Base-by-base conservation (phyloP, 2,113 vertebrate species). In the Amphiprion ocellaris region DNA sequence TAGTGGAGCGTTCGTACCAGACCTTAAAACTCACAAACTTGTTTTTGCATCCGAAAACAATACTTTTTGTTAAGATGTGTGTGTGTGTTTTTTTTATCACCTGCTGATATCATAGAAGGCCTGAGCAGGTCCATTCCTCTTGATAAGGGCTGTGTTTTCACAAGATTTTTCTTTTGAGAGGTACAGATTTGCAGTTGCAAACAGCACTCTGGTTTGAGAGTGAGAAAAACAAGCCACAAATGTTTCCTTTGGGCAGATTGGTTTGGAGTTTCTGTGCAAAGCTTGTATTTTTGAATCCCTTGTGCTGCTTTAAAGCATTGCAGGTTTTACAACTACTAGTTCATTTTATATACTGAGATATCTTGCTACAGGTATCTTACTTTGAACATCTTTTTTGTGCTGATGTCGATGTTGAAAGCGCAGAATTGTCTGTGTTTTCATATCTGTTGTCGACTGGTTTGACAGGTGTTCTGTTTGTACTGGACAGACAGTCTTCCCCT, bases 401-500 rank as follows among this genome's bases (percentile, higher is more conserved):
- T 68, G 58, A 52, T 75, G n/a, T 71, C 52, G 10, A 60, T 63
- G 33, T 55, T 53, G 26, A 47, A 50, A 24, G 46, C 55, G 16
- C 7, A 39, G 49, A 61, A 70, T 78, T 30, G 63, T 86, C 56
- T 23, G 17, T 41, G 33, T 71, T 11, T 54, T 15, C 50, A 14
- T 46, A 17, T 56, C 10, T 84, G 68, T 87, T 87, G 72, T 85
- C 64, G 61, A 71, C 79, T 59, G 49, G 39, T 81, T 78, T 78
- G 74, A 81, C 83, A 91, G 85, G 87, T 93, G 90, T 82, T 74
- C 76, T 69, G 73, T 79, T 78, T 86, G 80, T 68, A 67, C 87
- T 60, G 80, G 75, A 66, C 69, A 83, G 73, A 69, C 68, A 39
- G 77, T 88, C 66, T 77, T 59, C 71, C 81, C 58, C 24, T 37